Base-by-base conservation (phyloP, 53 echinoderm and acorn worm genomes). In the Apostichopus leukothele region DNA sequence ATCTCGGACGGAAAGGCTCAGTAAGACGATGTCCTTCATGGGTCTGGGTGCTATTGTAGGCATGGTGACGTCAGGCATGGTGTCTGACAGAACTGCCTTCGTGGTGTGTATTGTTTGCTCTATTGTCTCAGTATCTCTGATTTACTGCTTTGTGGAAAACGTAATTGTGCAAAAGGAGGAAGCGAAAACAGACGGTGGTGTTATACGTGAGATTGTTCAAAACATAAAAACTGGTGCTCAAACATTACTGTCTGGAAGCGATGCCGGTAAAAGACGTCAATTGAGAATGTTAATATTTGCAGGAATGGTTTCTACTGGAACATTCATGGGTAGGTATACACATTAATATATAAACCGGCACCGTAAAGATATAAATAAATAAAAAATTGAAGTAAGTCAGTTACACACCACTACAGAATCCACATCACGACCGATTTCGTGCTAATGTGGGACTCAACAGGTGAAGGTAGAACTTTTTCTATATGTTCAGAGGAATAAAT, bases 31-130 rank as follows among this genome's bases (percentile, higher is more conserved):
- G 71, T 93, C 96, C 1, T 93, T 93, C 68, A 88, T 93, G 79
- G 96, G 93, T 23, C 90, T 95, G 26, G 96, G 96, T 11, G 80
- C 88, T 59, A 89, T 93, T 9, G 85, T 76, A 8, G 96, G 96
- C 0, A 92, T 92, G 51, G 14, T 95, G 13, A 76, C 86, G 13
- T 93, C 93, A 0, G 96, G 96, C 16, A 73, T 92, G 20, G 66
- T 93, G 1, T 88, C 88, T 11, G 89, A 93, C 10, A 83, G 77
- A 61, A 61, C 88, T 6, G 91, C 88, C 2, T 91, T 67, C 84
- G 19, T 59, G 7, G 50, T 86, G 9, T 9, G 67, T 67, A 9
- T 39, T 50, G 10, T 67, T 4, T 86, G 67, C 10, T 67, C 67
- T 1, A 25, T 61, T 3, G 18, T 68, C 23, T 11, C 67, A 21